Percentiles rank a stretch among this genome's conserved stretches.
These are phyloP conservation scores for Tetrax tetrax DNA, from an alignment of 2,113 vertebrate genomes.

Conservation along the genomic window DNA sequence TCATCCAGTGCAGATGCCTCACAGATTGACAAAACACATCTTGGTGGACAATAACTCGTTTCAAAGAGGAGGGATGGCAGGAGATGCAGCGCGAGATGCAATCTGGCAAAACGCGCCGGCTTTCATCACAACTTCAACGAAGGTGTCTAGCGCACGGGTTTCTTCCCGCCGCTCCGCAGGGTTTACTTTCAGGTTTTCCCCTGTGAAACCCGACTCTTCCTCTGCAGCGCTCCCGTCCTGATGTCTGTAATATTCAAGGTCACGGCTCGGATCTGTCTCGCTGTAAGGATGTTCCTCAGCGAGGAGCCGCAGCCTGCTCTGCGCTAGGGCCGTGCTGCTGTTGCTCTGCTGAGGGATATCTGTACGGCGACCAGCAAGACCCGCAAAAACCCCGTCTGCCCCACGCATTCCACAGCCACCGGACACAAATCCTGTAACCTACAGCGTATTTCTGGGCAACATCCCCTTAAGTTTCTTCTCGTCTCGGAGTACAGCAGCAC, in stretches of 20 bases:
- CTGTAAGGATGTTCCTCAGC: neutral
- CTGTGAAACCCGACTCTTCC: neutral
- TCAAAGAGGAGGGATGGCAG: neutral
- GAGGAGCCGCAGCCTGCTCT: neutral
- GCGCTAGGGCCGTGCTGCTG: neutral
- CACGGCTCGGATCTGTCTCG: neutral
- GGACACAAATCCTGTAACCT: neutral
- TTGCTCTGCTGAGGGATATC: neutral
- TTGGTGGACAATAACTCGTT: neutral
- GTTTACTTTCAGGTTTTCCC: neutral
- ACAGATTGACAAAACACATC: neutral
- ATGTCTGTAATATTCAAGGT: neutral
- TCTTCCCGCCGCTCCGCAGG: neutral
- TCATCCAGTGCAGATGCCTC: neutral
- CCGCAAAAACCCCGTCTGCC: too few relatives aligned
- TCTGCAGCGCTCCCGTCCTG: neutral
- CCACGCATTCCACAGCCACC: neutral
- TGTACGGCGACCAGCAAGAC: neutral
- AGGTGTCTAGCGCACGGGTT: neutral
- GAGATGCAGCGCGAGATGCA: neutral
- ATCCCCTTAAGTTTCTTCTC: neutral
- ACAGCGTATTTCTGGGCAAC: neutral
- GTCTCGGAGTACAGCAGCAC: neutral
- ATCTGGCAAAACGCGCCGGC: rapidly evolving
- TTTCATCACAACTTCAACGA: neutral